Base-by-base conservation (phyloP, 2,113 vertebrate genomes). In the Oostethus manadensis region DNA sequence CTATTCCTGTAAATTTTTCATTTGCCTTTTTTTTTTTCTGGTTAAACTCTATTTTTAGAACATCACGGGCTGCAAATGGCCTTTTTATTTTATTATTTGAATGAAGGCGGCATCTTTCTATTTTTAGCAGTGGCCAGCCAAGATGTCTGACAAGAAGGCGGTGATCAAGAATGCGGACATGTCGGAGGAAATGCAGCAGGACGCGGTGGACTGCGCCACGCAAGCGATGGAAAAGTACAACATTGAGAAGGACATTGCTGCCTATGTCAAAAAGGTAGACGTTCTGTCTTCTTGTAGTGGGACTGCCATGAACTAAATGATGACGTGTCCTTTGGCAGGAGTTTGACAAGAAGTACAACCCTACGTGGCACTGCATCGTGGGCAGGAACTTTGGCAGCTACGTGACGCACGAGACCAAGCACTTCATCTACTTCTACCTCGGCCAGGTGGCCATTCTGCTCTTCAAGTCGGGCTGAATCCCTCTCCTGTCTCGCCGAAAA, bases 261-360 rank as follows among this genome's bases (percentile, higher is more conserved):
- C 96, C 1, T 98, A 94, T 79, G 97, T 99, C 81, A 99, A 99
- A 87, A 99, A 99, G 94, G 96, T 99, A 48, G 15, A n/a, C 20
- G 29, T 33, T 4, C 5, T 6, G 29, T 26, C 23, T 2, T 26
- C 23, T 26, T 26, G 23, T 26, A n/a, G 23, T 26, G 23, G 23
- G 23, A 26, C 23, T 33, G 29, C 8, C 5, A 33, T 33, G 5
- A 7, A 33, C 29, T 5, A 50, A 15, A 22, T 33, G 1, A 16
- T 48, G 8, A 20, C 16, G 15, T 33, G 16, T 7, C 61, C 10
- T 59, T 18, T 80, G 21, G 68, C 82, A 98, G 96, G 96, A 98
- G 89, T 98, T 98, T 88, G 96, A 98, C 90, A 98, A 98, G 91
- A 98, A 98, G 90, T 98, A 98, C 87, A 98, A 98, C 82, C 96